Evolutionary conservation across 1,140 invertebrate species (phyloP).

Genomic region (Aphelenchoides avenae): DNA sequence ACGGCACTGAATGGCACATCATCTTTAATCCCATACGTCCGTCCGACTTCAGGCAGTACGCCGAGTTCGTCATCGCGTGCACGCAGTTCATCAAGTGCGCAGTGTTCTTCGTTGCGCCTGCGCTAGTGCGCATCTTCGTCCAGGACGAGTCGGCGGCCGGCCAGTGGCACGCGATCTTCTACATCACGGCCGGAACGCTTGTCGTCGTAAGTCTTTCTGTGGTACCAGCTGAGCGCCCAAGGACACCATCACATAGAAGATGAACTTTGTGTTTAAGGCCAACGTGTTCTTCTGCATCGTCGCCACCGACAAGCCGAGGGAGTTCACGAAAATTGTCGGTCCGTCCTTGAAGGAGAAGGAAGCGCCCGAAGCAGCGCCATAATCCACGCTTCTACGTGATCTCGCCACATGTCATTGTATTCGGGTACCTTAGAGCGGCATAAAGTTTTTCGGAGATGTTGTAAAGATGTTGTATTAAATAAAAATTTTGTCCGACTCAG

Average conservation of each 20-base stretch:
- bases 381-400: too few relatives aligned
- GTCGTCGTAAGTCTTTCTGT: slow-evolving; percentile 17
- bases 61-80: slow-evolving; percentile 40
- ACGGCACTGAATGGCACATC: too few relatives aligned
- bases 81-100: slow-evolving; percentile 49
- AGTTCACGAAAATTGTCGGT: slow-evolving; percentile 35
- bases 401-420: too few relatives aligned
- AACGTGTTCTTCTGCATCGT: slow-evolving; percentile 30
- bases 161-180: slow-evolving; percentile 40
- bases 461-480: too few relatives aligned
- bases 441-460: too few relatives aligned
- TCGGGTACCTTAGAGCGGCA: too few relatives aligned
- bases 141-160: slow-evolving; percentile 25
- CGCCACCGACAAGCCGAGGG: slow-evolving; percentile 29
- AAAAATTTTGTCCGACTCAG: too few relatives aligned
- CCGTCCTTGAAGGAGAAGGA: too few relatives aligned
- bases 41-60: slow-evolving; percentile 45
- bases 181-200: slow-evolving; percentile 23
- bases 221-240: neutral
- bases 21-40: too few relatives aligned
- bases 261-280: too few relatives aligned
- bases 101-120: slow-evolving; percentile 46
- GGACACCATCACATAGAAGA: neutral
- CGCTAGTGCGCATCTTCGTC: slow-evolving; percentile 38
- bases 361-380: too few relatives aligned